phyloP scores from a whole-genome alignment of 2,888 invertebrate genomes.

The Erebia ligea region DNA sequence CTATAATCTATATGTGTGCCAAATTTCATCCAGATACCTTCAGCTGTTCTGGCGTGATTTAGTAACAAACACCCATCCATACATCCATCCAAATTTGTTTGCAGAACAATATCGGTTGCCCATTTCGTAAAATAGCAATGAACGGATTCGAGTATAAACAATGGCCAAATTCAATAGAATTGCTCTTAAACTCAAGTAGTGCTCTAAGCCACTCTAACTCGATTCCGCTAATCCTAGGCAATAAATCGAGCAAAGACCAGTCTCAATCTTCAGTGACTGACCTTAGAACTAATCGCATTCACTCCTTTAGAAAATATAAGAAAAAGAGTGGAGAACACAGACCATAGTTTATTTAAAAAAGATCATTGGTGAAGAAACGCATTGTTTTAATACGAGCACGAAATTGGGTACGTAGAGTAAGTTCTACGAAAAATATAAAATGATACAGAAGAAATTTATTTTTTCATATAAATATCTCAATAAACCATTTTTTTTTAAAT shows the following conservation, averaged over 20 bases:
- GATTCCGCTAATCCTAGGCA: constrained; percentile 22
- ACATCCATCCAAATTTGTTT: no score
- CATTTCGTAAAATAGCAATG: neutral
- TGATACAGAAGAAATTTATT: no score
- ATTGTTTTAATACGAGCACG: neutral
- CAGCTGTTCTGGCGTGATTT: no score
- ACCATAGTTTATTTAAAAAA: neutral
- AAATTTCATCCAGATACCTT: no score
- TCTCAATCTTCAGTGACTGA: constrained; percentile 21
- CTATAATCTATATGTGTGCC: no score
- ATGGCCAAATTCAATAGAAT: constrained; percentile 22
- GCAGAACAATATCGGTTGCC: no score
- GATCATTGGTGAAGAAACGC: neutral
- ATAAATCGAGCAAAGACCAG: constrained; percentile 25
- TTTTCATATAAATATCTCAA: no score
- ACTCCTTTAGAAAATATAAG: constrained; percentile 6
- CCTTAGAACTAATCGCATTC: constrained; percentile 18
- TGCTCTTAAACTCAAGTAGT: constrained; percentile 19
- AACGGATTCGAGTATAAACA: constrained; percentile 10
- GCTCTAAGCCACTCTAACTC: constrained; percentile 16
- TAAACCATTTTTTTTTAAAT: no score
- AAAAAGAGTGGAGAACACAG: neutral
- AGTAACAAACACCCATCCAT: no score
- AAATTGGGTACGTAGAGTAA: neutral
- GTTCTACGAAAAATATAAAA: neutral